Evolutionary conservation across 2,888 invertebrate genomes (phyloP).

Genomic region (Dione juno): DNA sequence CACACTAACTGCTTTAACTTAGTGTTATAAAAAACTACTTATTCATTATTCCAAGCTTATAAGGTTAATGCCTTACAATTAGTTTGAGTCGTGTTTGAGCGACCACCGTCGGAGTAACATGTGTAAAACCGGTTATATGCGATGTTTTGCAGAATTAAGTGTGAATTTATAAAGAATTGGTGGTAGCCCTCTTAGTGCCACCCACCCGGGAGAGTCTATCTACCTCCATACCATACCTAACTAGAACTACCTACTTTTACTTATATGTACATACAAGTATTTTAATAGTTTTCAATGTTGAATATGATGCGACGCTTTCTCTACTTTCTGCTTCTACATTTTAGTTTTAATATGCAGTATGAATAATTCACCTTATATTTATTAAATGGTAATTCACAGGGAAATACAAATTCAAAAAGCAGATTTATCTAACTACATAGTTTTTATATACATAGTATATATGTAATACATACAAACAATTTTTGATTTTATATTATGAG

Average conservation of each 20-base stretch:
- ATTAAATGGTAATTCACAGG: background rate
- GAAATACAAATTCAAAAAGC: background rate
- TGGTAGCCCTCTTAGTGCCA: slow-evolving; percentile 11
- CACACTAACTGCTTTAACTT: slow-evolving; percentile 46
- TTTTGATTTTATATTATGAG: too few relatives aligned
- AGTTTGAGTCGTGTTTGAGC: slow-evolving; percentile 51
- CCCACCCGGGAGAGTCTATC: slow-evolving; percentile 15
- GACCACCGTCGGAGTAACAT: slow-evolving; percentile 65
- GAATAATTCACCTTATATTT: background rate
- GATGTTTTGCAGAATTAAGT: slow-evolving; percentile 39
- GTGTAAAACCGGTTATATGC: slow-evolving; percentile 56
- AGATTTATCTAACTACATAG: background rate
- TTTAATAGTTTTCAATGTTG: too few relatives aligned
- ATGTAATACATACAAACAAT: too few relatives aligned
- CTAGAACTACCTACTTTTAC: too few relatives aligned
- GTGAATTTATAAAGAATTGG: slow-evolving; percentile 36
- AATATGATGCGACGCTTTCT: background rate
- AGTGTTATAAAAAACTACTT: slow-evolving; percentile 37
- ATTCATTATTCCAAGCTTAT: slow-evolving; percentile 53
- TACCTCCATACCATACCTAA: background rate
- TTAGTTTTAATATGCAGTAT: background rate
- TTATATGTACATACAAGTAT: too few relatives aligned
- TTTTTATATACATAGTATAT: too few relatives aligned
- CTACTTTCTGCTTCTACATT: background rate
- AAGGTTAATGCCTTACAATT: slow-evolving; percentile 68